phyloP scores from a whole-genome alignment of 1,140 invertebrate genomes.

The Micrasema minimum region DNA sequence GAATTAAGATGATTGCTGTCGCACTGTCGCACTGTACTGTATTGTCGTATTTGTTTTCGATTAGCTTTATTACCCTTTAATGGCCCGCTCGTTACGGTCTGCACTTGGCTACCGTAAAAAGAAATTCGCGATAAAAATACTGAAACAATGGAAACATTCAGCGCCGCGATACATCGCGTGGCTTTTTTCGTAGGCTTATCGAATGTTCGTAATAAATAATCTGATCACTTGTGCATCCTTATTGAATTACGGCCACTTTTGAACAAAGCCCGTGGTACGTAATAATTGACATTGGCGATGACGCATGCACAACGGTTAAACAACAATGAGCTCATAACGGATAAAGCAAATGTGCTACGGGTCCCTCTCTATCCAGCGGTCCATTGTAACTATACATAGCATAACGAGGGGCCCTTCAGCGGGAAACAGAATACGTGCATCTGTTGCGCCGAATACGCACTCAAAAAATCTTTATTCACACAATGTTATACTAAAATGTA shows the following conservation, averaged over 20 bases:
- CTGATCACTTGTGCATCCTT: conserved; percentile 10
- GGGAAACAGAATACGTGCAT: neutral
- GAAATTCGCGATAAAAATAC: neutral
- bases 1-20: too few relatives aligned
- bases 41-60: too few relatives aligned
- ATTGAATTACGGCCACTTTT: conserved; percentile 21
- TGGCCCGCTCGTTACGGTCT: too few relatives aligned
- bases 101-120: neutral
- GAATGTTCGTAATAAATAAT: neutral
- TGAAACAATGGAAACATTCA: conserved; percentile 8
- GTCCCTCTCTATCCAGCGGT: conserved; percentile 5
- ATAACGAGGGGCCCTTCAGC: conserved; percentile 14
- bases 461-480: too few relatives aligned
- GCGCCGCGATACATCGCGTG: neutral
- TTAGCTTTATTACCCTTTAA: too few relatives aligned
- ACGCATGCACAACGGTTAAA: conserved; percentile 38
- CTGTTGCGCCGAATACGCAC: conserved; percentile 22
- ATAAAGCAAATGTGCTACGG: conserved; percentile 38
- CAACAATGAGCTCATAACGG: conserved; percentile 39
- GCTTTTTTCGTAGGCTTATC: neutral
- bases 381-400: neutral
- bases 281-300: conserved; percentile 30
- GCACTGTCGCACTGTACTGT: too few relatives aligned
- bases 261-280: conserved; percentile 6
- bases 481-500: too few relatives aligned